Evolutionary conservation across 2,113 vertebrate genomes (phyloP), one percentile per base, ranked within the genome.

Genomic region (Bubalus kerabau): DNA sequence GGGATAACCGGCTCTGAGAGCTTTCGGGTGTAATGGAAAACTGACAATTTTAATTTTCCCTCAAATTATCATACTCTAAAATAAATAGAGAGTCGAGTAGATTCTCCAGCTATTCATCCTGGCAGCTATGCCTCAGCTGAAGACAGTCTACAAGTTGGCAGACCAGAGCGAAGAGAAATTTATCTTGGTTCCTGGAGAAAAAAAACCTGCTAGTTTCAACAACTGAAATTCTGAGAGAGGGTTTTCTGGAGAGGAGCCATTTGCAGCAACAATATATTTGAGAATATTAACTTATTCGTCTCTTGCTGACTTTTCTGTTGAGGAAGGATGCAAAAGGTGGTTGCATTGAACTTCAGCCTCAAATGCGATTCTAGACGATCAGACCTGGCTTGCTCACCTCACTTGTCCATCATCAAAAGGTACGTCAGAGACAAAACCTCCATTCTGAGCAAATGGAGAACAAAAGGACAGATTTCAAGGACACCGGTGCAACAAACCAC

Each of bases 181-280:
- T 98, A 97, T 97, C 97, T 97, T 14, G 0, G 97, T 98, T 98
- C 98, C 96, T 97, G 2, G 0, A 98, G 98, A 97, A 96, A 90
- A 54, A 54, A n/a, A 96, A 98, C 97, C 98, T 98, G 97, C 94
- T 93, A 97, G 89, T 97, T 98, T 91, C 91, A 96, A 98, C 96
- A 97, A 90, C 93, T 87, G 64, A 97, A 95, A 97, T 94, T 95
- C 84, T 74, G 74, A 96, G 94, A 93, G 96, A 97, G 95, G 94
- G 91, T 89, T 92, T 97, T 96, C 91, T 96, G 96, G 91, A 90
- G 85, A 48, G 92, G 76, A 97, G 88, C 87, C 96, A 96, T 88
- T 78, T 60, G 32, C 67, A 85, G 46, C 81, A 86, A 81, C 43
- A 43, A 74, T 81, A 84, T 96, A 52, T 43, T 62, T 94, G 91